Evolutionary conservation across 30 jellyfish, hydroid and myxozoan genomes (phyloP).

Genomic region (Aurelia aurita complex sp. Pacific): DNA sequence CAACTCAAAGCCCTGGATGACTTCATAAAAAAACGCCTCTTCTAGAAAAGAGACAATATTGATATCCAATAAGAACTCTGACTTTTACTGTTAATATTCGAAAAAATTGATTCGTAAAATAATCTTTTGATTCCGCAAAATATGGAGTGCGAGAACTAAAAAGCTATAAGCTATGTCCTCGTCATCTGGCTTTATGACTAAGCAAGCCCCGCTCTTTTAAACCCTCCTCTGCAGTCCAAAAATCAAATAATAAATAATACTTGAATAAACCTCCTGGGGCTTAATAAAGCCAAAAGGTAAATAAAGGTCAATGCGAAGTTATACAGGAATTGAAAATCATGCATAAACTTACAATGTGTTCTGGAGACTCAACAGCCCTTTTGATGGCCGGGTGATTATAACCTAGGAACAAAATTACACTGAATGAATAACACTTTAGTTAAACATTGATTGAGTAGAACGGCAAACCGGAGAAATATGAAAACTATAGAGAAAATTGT

Average conservation of each 20-base stretch:
- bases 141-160: neutral
- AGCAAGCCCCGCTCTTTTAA: neutral
- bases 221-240: neutral
- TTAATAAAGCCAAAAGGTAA: no score
- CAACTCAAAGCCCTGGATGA: no score
- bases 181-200: neutral
- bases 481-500: neutral
- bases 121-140: no score
- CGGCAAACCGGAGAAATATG: neutral
- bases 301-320: no score
- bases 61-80: no score
- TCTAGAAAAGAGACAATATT: no score
- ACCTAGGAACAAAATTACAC: constrained; percentile 28
- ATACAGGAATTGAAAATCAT: neutral
- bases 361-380: constrained; percentile 47
- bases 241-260: no score
- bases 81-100: no score
- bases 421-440: neutral
- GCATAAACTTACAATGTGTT: constrained; percentile 16
- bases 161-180: no score
- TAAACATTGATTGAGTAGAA: neutral
- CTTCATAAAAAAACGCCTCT: no score
- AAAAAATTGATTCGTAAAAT: no score
- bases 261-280: no score
- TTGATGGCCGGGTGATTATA: constrained; percentile 77